A percentile compares a stretch with the other conserved stretches of the same genome.
These are phyloP conservation scores for Apogon hyalosoma DNA, from an alignment of 2,797 vertebrate species.

Conservation along the genomic window DNA sequence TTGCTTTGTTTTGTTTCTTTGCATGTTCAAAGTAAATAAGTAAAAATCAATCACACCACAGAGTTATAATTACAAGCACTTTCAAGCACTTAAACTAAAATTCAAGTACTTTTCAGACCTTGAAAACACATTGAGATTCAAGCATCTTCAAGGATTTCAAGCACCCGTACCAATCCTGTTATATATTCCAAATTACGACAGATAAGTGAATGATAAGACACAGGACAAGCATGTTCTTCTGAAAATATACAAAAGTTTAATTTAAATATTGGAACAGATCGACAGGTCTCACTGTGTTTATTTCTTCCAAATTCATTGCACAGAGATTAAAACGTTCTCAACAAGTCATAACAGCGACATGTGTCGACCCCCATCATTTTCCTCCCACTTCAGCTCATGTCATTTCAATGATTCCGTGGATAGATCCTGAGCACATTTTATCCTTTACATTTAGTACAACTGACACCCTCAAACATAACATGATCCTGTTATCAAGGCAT, in stretches of 20 bases:
- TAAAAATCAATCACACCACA: no score
- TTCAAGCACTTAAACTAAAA: no score
- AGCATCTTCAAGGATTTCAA: no score
- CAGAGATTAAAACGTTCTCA: constrained; percentile 53
- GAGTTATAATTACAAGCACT: no score
- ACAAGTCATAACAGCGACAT: constrained; percentile 62
- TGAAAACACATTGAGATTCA: no score
- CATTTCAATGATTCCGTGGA: constrained; percentile 28
- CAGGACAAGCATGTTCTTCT: constrained; percentile 56
- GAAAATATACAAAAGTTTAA: constrained; percentile 84
- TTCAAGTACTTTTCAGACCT: no score
- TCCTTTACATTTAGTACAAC: constrained; percentile 5
- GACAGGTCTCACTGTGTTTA: constrained; percentile 49
- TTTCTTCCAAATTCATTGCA: constrained; percentile 63
- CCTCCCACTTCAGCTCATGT: constrained; percentile 25
- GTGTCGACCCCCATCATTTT: constrained; percentile 43
- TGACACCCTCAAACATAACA: constrained; percentile 23
- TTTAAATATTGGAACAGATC: constrained; percentile 73
- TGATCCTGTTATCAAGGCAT: constrained; percentile 24
- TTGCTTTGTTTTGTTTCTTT: no score
- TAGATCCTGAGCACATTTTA: constrained; percentile 18
- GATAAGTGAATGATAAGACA: constrained; percentile 23
- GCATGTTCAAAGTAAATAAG: no score
- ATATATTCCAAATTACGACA: no score
- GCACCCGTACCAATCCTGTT: no score